phyloP scores from a whole-genome alignment of 2,888 invertebrate genomes.

The Heliconius aoede region DNA sequence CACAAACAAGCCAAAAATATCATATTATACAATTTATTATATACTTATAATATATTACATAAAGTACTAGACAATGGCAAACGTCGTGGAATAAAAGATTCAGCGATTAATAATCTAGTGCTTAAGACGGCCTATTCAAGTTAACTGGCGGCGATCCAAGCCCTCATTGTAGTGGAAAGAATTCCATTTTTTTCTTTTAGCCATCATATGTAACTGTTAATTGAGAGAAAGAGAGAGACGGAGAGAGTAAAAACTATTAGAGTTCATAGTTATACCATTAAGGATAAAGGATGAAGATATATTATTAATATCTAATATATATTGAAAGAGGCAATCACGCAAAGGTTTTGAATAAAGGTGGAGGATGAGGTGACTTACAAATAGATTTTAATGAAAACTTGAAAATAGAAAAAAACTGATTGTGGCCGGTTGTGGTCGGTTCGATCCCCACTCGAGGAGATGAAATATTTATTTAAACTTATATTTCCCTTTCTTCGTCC shows the following conservation, averaged over 20 bases:
- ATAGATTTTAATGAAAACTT: too few relatives aligned
- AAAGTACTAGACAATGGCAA: conserved; percentile 1
- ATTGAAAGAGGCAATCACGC: too few relatives aligned
- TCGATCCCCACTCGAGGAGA: neutral
- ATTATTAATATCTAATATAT: too few relatives aligned
- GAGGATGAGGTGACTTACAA: too few relatives aligned
- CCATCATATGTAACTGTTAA: neutral
- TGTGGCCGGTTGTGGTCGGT: too few relatives aligned
- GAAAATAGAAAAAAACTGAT: too few relatives aligned
- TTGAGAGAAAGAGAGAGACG: too few relatives aligned
- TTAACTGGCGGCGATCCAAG: conserved; percentile 17
- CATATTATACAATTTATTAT: neutral
- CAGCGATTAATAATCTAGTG: conserved; percentile 21
- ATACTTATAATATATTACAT: neutral
- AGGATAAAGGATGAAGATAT: too few relatives aligned
- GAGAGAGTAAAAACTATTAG: too few relatives aligned
- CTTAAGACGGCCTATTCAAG: conserved; percentile 14
- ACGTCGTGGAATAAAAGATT: conserved; percentile 11
- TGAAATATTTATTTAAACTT: too few relatives aligned
- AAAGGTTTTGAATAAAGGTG: too few relatives aligned
- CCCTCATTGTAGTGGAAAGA: conserved; percentile 7
- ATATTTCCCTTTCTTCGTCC: neutral
- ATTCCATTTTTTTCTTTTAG: neutral
- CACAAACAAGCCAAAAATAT: neutral
- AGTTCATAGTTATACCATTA: too few relatives aligned